Percentiles rank a stretch among this genome's conserved stretches.
These are phyloP conservation scores for Tenthredo mesomela DNA, from an alignment of 2,888 invertebrate species.

Conservation along the genomic window DNA sequence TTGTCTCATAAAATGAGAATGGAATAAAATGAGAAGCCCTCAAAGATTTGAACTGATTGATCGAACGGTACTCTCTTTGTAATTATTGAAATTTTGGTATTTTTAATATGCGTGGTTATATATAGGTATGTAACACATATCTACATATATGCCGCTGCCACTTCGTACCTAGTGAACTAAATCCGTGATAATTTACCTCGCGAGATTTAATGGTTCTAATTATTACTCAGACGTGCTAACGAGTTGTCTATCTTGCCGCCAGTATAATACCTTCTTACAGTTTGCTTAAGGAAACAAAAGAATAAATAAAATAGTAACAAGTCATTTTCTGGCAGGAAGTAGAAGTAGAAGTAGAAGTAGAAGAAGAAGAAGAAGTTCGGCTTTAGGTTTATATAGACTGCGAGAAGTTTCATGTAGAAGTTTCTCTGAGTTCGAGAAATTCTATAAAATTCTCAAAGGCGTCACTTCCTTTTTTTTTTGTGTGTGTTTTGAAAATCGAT, in stretches of 20 bases:
- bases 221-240: slow-evolving; percentile 52
- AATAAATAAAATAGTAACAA: slow-evolving; percentile 20
- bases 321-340: neutral
- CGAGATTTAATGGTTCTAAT: slow-evolving; percentile 51
- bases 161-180: slow-evolving; percentile 23
- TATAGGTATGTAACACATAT: neutral
- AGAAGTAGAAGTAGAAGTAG: neutral
- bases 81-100: neutral
- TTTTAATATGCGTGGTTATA: neutral
- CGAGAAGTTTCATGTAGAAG: neutral
- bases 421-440: no score
- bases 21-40: no score
- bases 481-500: slow-evolving; percentile 4
- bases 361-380: no score
- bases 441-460: slow-evolving; percentile 13
- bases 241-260: slow-evolving; percentile 42
- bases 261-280: neutral
- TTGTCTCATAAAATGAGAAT: no score
- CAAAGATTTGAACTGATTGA: neutral
- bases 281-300: slow-evolving; percentile 48
- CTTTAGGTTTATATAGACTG: neutral
- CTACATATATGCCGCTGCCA: neutral
- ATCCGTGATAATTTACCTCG: slow-evolving; percentile 48
- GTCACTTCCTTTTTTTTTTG: slow-evolving; percentile 2
- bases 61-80: neutral